Evolutionary conservation across 2,113 vertebrate species (phyloP).

Genomic region (Prochilodus magdalenae): DNA sequence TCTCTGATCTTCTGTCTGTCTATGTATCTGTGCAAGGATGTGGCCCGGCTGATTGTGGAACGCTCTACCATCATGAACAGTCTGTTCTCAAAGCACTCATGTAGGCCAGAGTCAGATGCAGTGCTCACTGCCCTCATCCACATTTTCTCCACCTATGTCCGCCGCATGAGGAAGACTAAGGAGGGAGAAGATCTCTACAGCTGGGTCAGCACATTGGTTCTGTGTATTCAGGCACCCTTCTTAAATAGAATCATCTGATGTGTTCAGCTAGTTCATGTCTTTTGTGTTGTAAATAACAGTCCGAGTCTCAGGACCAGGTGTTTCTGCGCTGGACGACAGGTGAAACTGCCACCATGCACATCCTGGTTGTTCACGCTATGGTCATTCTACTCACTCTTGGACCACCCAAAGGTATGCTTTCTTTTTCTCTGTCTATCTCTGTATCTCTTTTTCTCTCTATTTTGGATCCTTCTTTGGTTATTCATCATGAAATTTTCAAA

Average conservation of each 20-base stretch:
- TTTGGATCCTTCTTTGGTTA: no score
- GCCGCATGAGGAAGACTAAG: slow-evolving; percentile 95
- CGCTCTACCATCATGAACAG: slow-evolving; percentile 98
- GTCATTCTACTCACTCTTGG: slow-evolving; percentile 95
- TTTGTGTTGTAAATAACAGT: slow-evolving; percentile 71
- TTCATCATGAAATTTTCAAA: no score
- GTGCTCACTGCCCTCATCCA: slow-evolving; percentile 90
- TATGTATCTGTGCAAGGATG: slow-evolving; percentile 78
- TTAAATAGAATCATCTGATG: neutral
- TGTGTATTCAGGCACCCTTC: neutral
- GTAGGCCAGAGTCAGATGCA: slow-evolving; percentile 82
- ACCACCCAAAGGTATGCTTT: slow-evolving; percentile 86
- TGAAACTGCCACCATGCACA: slow-evolving; percentile 98
- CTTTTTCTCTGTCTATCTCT: neutral
- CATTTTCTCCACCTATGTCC: slow-evolving; percentile 91
- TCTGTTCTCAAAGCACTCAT: slow-evolving; percentile 91
- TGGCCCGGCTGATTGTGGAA: slow-evolving; percentile 94
- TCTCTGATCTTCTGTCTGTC: neutral
- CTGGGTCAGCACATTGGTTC: slow-evolving; percentile 81
- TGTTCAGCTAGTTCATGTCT: neutral
- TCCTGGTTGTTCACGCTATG: slow-evolving; percentile 97
- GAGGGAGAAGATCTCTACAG: slow-evolving; percentile 97
- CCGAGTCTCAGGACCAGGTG: slow-evolving; percentile 97
- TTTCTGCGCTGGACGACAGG: slow-evolving; percentile 96
- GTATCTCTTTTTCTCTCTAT: neutral